Percentiles rank a stretch among this genome's conserved stretches.
Conservation (phyloP, 2,113 vertebrate species). For the Ctenodactylus gundi region DNA sequence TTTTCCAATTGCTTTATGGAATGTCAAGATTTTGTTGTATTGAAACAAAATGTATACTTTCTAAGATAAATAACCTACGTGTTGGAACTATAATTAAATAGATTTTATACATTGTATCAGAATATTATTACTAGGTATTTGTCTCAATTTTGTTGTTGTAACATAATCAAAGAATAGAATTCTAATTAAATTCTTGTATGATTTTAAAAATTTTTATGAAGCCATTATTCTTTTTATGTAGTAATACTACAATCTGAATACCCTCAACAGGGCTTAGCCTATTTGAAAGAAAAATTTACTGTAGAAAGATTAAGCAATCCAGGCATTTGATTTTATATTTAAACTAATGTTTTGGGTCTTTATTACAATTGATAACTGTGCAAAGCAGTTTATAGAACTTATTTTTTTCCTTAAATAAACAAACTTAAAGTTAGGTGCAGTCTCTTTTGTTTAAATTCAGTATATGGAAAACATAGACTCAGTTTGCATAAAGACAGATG, state of each 20-base stretch:
- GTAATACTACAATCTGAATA: background rate
- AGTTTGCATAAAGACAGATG: background rate
- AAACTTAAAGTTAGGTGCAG: background rate
- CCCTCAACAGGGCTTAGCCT: background rate
- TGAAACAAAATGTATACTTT: background rate
- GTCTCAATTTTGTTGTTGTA: background rate
- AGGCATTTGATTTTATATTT: background rate
- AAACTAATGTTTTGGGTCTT: background rate
- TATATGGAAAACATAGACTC: background rate
- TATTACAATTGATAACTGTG: background rate
- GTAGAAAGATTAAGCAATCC: background rate
- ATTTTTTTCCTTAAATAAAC: background rate
- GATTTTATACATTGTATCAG: background rate
- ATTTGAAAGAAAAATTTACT: background rate
- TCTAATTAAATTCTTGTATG: background rate
- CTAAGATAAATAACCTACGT: background rate
- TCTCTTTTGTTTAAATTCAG: background rate
- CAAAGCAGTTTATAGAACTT: background rate
- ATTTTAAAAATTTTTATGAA: background rate
- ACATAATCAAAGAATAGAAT: background rate
- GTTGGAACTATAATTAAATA: conserved; percentile 6
- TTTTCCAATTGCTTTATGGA: background rate
- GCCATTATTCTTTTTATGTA: background rate
- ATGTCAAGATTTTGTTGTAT: background rate
- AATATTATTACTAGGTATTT: background rate